phyloP scores from a whole-genome alignment of 1,140 invertebrate genomes.

The Drosophila erecta region DNA sequence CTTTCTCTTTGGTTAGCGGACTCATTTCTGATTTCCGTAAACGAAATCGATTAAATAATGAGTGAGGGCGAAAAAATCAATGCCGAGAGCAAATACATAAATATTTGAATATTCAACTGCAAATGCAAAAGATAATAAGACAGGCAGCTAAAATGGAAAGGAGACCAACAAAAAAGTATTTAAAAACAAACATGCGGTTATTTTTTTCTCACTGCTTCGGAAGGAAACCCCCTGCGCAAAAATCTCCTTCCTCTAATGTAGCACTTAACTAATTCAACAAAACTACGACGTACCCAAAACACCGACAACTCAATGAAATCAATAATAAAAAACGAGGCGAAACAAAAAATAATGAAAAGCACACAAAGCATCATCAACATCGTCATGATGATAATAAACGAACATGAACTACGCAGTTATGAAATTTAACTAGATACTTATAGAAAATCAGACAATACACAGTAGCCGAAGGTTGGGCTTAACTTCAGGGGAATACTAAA shows the following conservation, averaged over 20 bases:
- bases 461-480: conserved; percentile 8
- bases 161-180: conserved; percentile 32
- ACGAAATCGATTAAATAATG: conserved; percentile 78
- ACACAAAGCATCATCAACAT: conserved; percentile 63
- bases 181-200: conserved; percentile 21
- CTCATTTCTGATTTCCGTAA: conserved; percentile 70
- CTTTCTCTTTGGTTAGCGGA: conserved; percentile 38
- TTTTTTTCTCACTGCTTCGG: conserved; percentile 1
- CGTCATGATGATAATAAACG: conserved; percentile 43
- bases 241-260: conserved; percentile 47
- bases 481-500: not conserved
- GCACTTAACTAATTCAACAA: conserved; percentile 81
- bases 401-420: conserved; percentile 73
- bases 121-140: conserved; percentile 51
- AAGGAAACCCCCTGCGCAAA: conserved; percentile 24
- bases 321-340: conserved; percentile 46
- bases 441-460: conserved; percentile 18
- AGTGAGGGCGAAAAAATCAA: conserved; percentile 30
- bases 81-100: conserved; percentile 55
- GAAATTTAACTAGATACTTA: conserved; percentile 61
- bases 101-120: conserved; percentile 64
- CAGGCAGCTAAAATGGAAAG: conserved; percentile 17
- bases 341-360: conserved; percentile 57
- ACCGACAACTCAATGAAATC: conserved; percentile 66
- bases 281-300: conserved; percentile 60